Base-by-base conservation (phyloP, 2,888 invertebrate species). In the Alitta virens region DNA sequence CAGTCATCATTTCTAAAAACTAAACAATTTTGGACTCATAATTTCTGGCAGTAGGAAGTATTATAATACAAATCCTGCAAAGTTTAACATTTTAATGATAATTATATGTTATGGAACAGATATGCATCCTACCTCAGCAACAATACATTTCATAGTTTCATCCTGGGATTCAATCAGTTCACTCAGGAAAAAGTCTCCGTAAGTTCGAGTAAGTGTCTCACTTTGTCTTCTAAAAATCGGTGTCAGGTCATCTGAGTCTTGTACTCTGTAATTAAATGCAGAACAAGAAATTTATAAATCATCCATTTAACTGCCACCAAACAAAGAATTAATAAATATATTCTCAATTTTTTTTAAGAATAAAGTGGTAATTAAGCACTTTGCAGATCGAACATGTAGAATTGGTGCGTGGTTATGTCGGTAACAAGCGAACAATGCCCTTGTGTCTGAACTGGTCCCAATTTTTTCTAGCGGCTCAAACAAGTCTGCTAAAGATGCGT, bases 141-240 rank as follows among this genome's bases (percentile, higher is more conserved):
- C 80, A 42, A 82, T 69, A 63, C 82, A 82, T 52, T 80, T 76
- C 80, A 81, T 82, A 49, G 75, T 69, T 1, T 81, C 79, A 74
- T 79, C 75, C 67, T 82, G 82, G 2, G 81, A 79, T 63, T 82
- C 82, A 53, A 82, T 81, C 23, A 82, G 69, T 65, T 82, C 82
- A 27, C 82, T 81, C 57, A 82, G 71, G 69, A 81, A 82, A 69
- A 72, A 82, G 46, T 82, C 78, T 7, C 82, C 82, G 65, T 82
- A 82, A 0, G 78, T 78, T 55, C 74, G 69, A 33, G 71, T 77
- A 59, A 82, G 67, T 73, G 78, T 77, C 63, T 77, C 75, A 64
- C 77, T 81, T 63, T 81, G 78, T 16, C 77, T 76, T 64, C 81
- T 80, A 64, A 82, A 82, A 46, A 82, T 77, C n/a, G 82, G 82